A percentile compares a stretch with the other conserved stretches of the same genome.
Evolutionary conservation across 2,113 vertebrate species (phyloP).

Genomic region (Phasianus colchicus): DNA sequence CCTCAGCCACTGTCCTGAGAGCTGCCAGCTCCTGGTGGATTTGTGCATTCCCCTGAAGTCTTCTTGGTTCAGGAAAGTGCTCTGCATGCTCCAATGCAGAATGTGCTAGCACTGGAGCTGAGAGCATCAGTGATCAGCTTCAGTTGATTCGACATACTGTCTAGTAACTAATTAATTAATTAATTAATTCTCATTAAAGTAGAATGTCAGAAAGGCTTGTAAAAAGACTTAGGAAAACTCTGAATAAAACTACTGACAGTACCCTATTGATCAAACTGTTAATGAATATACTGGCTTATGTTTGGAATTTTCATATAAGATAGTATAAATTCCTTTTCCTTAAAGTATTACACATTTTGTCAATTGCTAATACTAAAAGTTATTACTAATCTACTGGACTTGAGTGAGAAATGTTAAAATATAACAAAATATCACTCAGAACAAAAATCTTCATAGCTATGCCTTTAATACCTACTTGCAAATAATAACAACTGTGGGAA

Average conservation of each 20-base stretch:
- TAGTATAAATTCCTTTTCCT: neutral
- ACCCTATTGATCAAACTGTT: neutral
- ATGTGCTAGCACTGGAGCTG: no score
- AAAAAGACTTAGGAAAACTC: neutral
- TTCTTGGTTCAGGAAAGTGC: no score
- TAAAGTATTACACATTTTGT: neutral
- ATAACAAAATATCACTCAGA: neutral
- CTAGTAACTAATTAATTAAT: no score
- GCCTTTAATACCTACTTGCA: neutral
- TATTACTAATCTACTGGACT: neutral
- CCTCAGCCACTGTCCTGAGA: no score
- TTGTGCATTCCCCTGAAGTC: no score
- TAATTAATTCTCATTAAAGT: neutral
- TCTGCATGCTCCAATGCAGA: no score
- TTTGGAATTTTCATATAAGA: neutral
- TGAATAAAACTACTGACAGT: neutral
- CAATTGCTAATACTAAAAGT: neutral
- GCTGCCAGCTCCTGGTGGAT: no score
- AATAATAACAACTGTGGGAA: neutral
- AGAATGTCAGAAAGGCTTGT: neutral
- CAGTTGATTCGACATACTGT: neutral
- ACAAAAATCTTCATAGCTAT: neutral
- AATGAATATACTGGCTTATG: neutral
- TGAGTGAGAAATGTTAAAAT: neutral
- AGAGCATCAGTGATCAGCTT: neutral